Conservation (phyloP, 2,113 vertebrate genomes). For the Aldabrachelys gigantea region DNA sequence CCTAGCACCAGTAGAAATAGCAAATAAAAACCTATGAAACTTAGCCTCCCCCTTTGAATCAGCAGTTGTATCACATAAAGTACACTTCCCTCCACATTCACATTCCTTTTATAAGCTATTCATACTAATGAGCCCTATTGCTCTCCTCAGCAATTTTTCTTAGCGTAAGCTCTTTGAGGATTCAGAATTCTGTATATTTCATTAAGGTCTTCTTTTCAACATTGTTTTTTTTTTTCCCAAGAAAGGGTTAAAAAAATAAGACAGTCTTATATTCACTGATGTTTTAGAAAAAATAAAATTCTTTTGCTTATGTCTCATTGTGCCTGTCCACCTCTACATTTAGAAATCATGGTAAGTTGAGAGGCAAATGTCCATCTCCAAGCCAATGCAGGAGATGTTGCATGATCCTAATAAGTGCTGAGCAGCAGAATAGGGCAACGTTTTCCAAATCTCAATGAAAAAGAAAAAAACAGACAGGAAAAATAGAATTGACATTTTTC, state of each 20-base stretch:
- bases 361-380: background rate
- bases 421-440: background rate
- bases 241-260: background rate
- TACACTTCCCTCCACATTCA: constrained; percentile 4
- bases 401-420: background rate
- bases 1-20: constrained; percentile 49
- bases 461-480: background rate
- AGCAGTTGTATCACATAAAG: constrained; percentile 14
- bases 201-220: background rate
- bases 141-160: background rate
- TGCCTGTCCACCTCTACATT: background rate
- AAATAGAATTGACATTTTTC: background rate
- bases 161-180: background rate
- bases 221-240: background rate
- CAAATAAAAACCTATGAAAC: constrained; percentile 34
- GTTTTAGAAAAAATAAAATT: background rate
- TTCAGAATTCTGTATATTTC: background rate
- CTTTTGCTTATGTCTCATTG: background rate
- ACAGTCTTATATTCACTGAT: background rate
- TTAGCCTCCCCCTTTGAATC: background rate
- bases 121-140: background rate
- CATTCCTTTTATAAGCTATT: background rate
- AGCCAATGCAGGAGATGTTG: background rate
- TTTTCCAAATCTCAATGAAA: background rate
- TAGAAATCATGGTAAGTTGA: background rate